Base-by-base conservation (phyloP, 2,888 invertebrate genomes). In the Folsomia manolachei region DNA sequence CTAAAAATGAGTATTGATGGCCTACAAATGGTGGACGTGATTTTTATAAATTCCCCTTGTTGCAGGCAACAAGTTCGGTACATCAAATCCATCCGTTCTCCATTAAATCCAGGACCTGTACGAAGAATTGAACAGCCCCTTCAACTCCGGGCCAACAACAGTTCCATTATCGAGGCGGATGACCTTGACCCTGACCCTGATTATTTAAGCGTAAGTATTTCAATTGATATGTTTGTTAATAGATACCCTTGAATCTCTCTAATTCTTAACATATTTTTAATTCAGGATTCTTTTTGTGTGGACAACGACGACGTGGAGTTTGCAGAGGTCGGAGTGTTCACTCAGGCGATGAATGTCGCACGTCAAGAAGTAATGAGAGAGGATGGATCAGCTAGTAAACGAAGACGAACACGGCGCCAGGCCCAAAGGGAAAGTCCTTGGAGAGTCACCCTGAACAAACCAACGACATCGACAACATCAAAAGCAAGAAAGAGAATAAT, bases 31-130 rank as follows among this genome's bases (percentile, higher is more conserved):
- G n/a, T n/a, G n/a, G n/a, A 95, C 95, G 0, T 87, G 96, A 74
- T 86, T 95, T 60, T 85, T 96, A 27, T 97, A 97, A 83, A 84
- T 97, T 7, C 95, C 96, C 82, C 86, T 97, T 76, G 93, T 95
- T 0, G 91, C 93, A 78, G 78, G 23, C 78, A 80, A 68, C 78
- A 77, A 69, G 76, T 70, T 0, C 71, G 71, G 27, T 80, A 80
- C 25, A 27, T 75, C 1, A 69, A 74, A 63, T 78, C 78, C 11
- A 65, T 78, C 0, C 25, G 78, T 78, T 70, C 24, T 75, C 0
- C 24, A 75, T 60, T 77, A 2, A 25, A 69, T 7, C 18, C 18
- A 72, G 76, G 9, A 63, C n/a, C n/a, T n/a, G 77, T 0, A 56
- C 56, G 21, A 9, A n/a, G n/a, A 39, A 14, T 39, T 39, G 39